A percentile compares a stretch with the other conserved stretches of the same genome.
Conservation (phyloP, 2,113 vertebrate genomes). For the Apaloderma vittatum region DNA sequence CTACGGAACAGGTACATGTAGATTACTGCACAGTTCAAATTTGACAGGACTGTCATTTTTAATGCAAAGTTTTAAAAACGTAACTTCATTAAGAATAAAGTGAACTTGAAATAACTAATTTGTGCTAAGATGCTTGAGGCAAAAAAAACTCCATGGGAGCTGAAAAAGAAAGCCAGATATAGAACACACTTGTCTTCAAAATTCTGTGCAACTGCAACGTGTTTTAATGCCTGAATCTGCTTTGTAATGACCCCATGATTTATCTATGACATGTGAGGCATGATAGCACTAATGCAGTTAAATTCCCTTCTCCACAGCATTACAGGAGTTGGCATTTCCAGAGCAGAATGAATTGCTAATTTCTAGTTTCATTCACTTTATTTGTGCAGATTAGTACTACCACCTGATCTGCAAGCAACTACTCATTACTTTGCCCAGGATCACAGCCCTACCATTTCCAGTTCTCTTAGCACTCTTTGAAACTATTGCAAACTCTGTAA, state of each 20-base stretch:
- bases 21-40: not conserved
- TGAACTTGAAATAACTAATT: not conserved
- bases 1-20: not conserved
- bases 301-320: constrained; percentile 67
- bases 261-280: constrained; percentile 38
- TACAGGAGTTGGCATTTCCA: not conserved
- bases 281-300: constrained; percentile 28
- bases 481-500: not conserved
- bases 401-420: constrained; percentile 10
- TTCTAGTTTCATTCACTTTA: constrained; percentile 56
- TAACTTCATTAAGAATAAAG: not conserved
- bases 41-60: not conserved
- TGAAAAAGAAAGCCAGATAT: not conserved
- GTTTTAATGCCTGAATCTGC: constrained; percentile 43
- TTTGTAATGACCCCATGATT: constrained; percentile 56
- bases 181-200: not conserved
- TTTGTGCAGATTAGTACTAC: constrained; percentile 23
- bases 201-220: constrained; percentile 39
- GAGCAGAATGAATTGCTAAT: constrained; percentile 45
- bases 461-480: not conserved
- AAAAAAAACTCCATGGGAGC: constrained; percentile 1
- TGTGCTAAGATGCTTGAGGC: not conserved
- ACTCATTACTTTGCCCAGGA: constrained; percentile 13
- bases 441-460: not conserved
- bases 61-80: not conserved